Evolutionary conservation across 2,888 invertebrate genomes (phyloP).

Genomic region (Trachelus tabidus): DNA sequence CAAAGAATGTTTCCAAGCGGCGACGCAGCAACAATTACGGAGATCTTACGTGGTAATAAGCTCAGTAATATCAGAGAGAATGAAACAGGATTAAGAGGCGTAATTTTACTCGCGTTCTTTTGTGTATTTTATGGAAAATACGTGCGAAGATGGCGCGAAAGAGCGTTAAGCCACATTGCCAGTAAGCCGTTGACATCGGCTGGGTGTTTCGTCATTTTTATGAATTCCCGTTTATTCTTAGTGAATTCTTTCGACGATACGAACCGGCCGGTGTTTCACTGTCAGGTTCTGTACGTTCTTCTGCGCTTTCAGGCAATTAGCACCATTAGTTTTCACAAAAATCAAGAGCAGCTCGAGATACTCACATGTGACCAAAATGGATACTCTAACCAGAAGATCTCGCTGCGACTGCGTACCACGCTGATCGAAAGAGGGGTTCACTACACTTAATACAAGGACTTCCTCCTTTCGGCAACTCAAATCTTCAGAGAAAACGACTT

Average conservation of each 20-base stretch:
- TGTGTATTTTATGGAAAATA: constrained; percentile 39
- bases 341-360: constrained; percentile 67
- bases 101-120: neutral
- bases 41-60: neutral
- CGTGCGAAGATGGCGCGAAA: constrained; percentile 69
- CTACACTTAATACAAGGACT: constrained; percentile 53
- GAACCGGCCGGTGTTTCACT: constrained; percentile 37
- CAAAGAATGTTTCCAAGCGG: constrained; percentile 35
- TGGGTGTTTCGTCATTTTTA: constrained; percentile 17
- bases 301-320: constrained; percentile 37
- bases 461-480: constrained; percentile 8
- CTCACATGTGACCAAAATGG: constrained; percentile 93
- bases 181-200: constrained; percentile 48
- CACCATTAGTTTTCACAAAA: constrained; percentile 55
- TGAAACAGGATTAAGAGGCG: neutral
- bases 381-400: constrained; percentile 86
- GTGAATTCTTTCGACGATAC: constrained; percentile 16
- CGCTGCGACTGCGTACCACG: constrained; percentile 78
- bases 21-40: neutral
- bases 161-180: constrained; percentile 52
- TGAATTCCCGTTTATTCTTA: neutral
- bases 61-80: neutral
- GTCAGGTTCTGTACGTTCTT: constrained; percentile 35
- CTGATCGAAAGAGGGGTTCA: constrained; percentile 64
- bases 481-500: neutral